phyloP scores from a whole-genome alignment of 2,113 vertebrate species.

The Aplodontia rufa region DNA sequence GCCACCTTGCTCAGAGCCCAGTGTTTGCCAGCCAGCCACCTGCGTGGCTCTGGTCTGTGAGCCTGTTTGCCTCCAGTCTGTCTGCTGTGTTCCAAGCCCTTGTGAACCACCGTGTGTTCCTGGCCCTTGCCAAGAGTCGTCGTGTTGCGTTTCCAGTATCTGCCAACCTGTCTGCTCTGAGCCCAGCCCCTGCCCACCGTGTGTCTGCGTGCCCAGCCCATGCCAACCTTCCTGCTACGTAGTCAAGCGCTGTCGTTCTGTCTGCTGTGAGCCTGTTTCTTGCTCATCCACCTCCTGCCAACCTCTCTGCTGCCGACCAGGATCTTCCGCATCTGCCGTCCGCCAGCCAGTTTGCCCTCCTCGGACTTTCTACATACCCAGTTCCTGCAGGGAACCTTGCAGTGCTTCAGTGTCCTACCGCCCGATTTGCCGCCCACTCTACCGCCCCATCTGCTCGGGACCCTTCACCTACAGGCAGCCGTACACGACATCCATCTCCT shows the following conservation, averaged over 20 bases:
- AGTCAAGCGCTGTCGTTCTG: slow-evolving; percentile 59
- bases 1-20: slow-evolving; percentile 51
- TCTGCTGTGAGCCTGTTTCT: slow-evolving; percentile 49
- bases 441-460: slow-evolving; percentile 58
- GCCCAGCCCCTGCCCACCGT: slow-evolving; percentile 54
- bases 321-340: slow-evolving; percentile 75
- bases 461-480: slow-evolving; percentile 64
- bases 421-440: slow-evolving; percentile 39
- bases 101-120: slow-evolving; percentile 52
- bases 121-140: slow-evolving; percentile 58
- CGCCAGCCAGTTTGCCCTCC: slow-evolving; percentile 55
- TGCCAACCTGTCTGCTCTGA: slow-evolving; percentile 68
- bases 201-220: slow-evolving; percentile 45
- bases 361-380: slow-evolving; percentile 74
- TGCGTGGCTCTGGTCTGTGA: slow-evolving; percentile 67
- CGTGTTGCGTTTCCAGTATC: slow-evolving; percentile 62
- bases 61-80: slow-evolving; percentile 59
- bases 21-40: slow-evolving; percentile 55
- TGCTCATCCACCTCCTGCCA: slow-evolving; percentile 46
- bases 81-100: slow-evolving; percentile 65
- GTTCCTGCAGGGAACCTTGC: slow-evolving; percentile 61
- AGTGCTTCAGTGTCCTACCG: slow-evolving; percentile 9
- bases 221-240: slow-evolving; percentile 62
- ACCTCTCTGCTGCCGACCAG: not conserved
- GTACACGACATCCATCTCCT: slow-evolving; percentile 63